Base-by-base conservation (phyloP, 1,140 invertebrate genomes). In the Thalassaphorura encarpata region DNA sequence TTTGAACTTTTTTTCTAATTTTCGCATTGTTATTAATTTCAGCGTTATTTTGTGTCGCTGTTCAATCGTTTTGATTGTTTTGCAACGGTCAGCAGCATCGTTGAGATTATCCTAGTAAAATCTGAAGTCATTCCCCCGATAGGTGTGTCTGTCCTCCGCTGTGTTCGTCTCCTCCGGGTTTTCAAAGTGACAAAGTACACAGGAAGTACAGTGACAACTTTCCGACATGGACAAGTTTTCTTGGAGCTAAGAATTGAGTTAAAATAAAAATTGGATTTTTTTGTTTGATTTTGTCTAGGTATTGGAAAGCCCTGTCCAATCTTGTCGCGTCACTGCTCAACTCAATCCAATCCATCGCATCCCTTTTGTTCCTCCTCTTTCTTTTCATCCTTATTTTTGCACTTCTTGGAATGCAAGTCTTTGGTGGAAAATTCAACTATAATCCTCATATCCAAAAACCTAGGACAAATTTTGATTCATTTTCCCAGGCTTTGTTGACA, bases 311-410 rank as follows among this genome's bases (percentile, higher is more conserved):
- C 3, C 77, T 99, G 48, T 89, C 95, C 51, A 99, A 99, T 78
- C 78, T 99, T 66, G 95, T 99, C 50, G 90, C 93, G 36, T 98
- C 95, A 42, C 76, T 99, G 61, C 78, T 99, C 59, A 98, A 98
- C 77, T 98, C 94, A 47, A 96, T 99, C 76, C 89, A 96, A 74
- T 97, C 95, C 24, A 98, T 99, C 70, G 94, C 92, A 51, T 97
- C 93, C 48, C 78, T 99, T 42, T 77, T 99, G 74, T 79, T 99
- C 53, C 82, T 99, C 56, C 80, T 99, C 58, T 99, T 99, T 73
- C 81, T 99, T 36, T 99, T 99, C 77, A 99, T 99, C 75, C 91
- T 99, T 67, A 99, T 99, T 73, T 99, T 98, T 75, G 93, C 96
- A 36, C 78, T 99, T 42, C 78, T 99, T 27, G 96, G 96, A 50